Conservation (phyloP, 53 echinoderm and acorn worm species). For the Zoroaster sp. region DNA sequence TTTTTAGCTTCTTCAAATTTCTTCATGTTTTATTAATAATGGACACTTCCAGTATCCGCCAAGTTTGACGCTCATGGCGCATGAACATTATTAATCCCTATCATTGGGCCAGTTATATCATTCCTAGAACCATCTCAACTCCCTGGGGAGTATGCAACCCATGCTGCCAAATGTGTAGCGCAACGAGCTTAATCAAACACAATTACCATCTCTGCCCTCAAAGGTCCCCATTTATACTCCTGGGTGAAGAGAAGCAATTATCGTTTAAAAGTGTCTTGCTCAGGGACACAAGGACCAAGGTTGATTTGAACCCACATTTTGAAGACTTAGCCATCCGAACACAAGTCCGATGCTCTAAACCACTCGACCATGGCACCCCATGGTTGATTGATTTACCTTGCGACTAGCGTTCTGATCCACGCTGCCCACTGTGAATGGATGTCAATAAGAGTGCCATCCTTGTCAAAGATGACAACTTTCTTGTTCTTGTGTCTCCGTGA, state of each 20-base stretch:
- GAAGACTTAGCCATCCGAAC: background rate
- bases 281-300: background rate
- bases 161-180: too few species aligned
- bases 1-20: too few species aligned
- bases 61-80: too few species aligned
- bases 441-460: conserved; percentile 80
- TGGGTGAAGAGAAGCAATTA: background rate
- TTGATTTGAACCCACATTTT: background rate
- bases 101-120: too few species aligned
- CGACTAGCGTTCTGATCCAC: conserved; percentile 58
- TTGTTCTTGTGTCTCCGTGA: background rate
- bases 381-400: conserved; percentile 32
- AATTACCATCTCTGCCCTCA: too few species aligned
- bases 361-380: background rate
- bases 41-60: too few species aligned
- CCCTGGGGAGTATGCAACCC: too few species aligned
- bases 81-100: too few species aligned
- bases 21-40: too few species aligned
- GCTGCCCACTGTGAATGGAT: conserved; percentile 75
- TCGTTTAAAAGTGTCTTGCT: background rate
- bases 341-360: background rate
- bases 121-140: too few species aligned
- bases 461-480: conserved; percentile 79
- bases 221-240: background rate
- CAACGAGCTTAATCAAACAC: too few species aligned